Evolutionary conservation across 1,140 invertebrate genomes (phyloP).

Genomic region (Drosophila teissieri): DNA sequence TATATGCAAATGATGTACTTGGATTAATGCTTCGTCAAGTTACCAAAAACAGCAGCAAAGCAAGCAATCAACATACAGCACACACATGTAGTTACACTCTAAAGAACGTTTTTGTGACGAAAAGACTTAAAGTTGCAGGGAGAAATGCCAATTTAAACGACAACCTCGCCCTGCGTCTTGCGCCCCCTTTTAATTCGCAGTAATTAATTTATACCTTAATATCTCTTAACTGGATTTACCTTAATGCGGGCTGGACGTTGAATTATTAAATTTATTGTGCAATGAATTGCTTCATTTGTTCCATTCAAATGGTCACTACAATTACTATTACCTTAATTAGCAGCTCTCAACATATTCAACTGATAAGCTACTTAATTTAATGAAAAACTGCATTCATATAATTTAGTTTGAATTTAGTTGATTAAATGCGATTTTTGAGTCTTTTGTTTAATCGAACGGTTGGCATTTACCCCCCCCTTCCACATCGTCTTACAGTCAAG

Average conservation of each 20-base stretch:
- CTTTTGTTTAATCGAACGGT: not conserved
- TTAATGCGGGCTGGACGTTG: constrained; percentile 11
- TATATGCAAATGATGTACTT: constrained; percentile 23
- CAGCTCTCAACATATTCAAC: constrained; percentile 3
- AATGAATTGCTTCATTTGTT: constrained; percentile 1
- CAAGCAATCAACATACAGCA: constrained; percentile 1
- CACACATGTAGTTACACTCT: constrained; percentile 3
- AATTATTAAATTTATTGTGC: constrained; percentile 17
- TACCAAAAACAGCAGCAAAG: constrained; percentile 12
- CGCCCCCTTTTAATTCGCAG: not conserved
- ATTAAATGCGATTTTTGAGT: not conserved
- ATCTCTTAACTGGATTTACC: constrained; percentile 14
- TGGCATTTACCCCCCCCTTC: not conserved
- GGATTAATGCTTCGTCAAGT: constrained; percentile 27
- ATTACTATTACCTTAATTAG: constrained; percentile 14
- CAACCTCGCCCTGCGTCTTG: not conserved
- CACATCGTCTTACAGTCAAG: not conserved
- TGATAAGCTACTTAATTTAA: not conserved
- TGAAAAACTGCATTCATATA: not conserved
- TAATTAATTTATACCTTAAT: constrained; percentile 13
- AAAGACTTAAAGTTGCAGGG: constrained; percentile 16
- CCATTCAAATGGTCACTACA: constrained; percentile 1
- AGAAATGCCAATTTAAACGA: constrained; percentile 17
- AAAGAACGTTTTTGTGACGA: constrained; percentile 18
- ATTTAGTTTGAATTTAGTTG: not conserved